Evolutionary conservation across 2,888 invertebrate species (phyloP).

Genomic region (Apodemia mormo): DNA sequence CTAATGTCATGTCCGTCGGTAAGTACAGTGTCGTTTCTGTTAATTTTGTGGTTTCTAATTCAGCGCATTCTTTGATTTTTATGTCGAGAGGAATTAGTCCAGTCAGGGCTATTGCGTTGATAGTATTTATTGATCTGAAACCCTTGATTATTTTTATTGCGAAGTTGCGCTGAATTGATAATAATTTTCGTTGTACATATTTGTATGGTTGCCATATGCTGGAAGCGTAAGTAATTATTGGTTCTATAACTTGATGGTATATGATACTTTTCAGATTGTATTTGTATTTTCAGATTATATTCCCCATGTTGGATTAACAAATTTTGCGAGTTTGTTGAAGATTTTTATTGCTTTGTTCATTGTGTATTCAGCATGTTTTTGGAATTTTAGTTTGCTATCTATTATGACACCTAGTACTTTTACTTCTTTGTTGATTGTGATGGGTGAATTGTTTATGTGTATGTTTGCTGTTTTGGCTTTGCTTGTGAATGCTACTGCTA

Average conservation of each 20-base stretch:
- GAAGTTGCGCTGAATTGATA: conserved; percentile 30
- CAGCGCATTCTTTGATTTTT: conserved; percentile 20
- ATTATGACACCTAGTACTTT: conserved; percentile 27
- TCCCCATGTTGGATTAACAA: conserved; percentile 33
- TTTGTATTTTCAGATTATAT: too few relatives aligned
- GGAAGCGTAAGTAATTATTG: conserved; percentile 34
- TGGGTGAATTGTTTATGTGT: conserved; percentile 18
- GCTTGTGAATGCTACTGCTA: conserved; percentile 14
- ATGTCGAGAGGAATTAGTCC: conserved; percentile 31
- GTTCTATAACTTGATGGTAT: conserved; percentile 34
- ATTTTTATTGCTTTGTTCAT: too few relatives aligned
- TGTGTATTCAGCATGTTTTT: conserved; percentile 18
- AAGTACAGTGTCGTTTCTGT: too few relatives aligned
- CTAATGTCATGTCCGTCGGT: too few relatives aligned
- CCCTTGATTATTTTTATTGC: conserved; percentile 31
- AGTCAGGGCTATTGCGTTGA: conserved; percentile 29
- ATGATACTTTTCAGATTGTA: conserved; percentile 32
- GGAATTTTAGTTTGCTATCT: conserved; percentile 24
- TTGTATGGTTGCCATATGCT: conserved; percentile 28
- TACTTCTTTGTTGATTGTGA: too few relatives aligned
- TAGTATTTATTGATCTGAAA: conserved; percentile 30
- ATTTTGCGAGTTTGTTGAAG: conserved; percentile 26
- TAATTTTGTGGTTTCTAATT: too few relatives aligned
- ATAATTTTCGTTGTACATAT: neutral
- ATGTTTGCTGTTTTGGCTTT: conserved; percentile 6